Evolutionary conservation across 2,797 vertebrate genomes (phyloP).

Genomic region (Gymnodraco acuticeps): DNA sequence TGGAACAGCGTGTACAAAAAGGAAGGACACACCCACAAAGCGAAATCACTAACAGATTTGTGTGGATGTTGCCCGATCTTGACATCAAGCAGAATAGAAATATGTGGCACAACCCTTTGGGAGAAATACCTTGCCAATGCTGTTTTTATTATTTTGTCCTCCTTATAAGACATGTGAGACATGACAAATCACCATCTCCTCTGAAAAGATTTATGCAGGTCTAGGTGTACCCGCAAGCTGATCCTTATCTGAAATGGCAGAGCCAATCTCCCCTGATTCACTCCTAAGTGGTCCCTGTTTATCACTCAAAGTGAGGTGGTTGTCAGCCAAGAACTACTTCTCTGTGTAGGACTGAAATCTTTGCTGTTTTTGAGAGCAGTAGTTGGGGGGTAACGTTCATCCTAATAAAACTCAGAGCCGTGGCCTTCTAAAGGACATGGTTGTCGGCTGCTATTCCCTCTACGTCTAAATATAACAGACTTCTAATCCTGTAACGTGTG

Average conservation of each 20-base stretch:
- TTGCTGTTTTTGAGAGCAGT: slow-evolving; percentile 56
- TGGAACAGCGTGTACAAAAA: slow-evolving; percentile 49
- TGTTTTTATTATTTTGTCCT: slow-evolving; percentile 10
- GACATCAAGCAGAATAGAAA: slow-evolving; percentile 35
- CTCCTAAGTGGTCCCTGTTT: slow-evolving; percentile 83
- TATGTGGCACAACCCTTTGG: slow-evolving; percentile 14
- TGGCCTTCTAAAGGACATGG: slow-evolving; percentile 48
- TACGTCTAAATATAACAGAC: slow-evolving; percentile 73
- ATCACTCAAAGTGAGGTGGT: slow-evolving; percentile 79
- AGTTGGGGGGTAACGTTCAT: slow-evolving; percentile 13
- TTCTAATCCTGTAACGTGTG: slow-evolving; percentile 78
- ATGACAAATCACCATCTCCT: slow-evolving; percentile 78
- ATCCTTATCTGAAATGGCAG: slow-evolving; percentile 82
- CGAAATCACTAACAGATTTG: slow-evolving; percentile 14
- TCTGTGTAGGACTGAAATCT: slow-evolving; percentile 58
- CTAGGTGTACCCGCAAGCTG: slow-evolving; percentile 80
- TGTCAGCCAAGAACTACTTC: slow-evolving; percentile 73
- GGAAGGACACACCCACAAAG: slow-evolving; percentile 16
- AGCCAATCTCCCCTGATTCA: slow-evolving; percentile 82
- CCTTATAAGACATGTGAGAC: slow-evolving; percentile 62
- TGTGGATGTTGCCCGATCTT: slow-evolving; percentile 23
- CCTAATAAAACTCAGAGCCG: slow-evolving; percentile 56
- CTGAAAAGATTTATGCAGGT: slow-evolving; percentile 80
- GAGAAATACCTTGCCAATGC: slow-evolving; percentile 31
- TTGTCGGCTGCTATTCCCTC: slow-evolving; percentile 51